A percentile compares a stretch with the other conserved stretches of the same genome.
These are phyloP conservation scores for Pelodiscus sinensis DNA, from an alignment of 2,113 vertebrate species.

Conservation along the genomic window DNA sequence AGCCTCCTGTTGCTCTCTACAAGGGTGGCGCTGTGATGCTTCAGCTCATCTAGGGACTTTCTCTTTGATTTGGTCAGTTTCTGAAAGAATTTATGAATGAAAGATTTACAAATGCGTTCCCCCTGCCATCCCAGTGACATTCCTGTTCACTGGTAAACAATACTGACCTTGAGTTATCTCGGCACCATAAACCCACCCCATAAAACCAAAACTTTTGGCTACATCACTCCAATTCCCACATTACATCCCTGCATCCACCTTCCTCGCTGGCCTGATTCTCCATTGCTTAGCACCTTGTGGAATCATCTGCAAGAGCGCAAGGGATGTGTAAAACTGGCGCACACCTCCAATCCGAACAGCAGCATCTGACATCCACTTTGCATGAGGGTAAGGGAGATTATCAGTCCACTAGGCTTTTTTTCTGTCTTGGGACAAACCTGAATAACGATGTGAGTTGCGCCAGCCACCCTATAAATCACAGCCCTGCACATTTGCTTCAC, in stretches of 20 bases:
- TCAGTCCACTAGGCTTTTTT: not conserved
- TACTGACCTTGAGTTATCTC: not conserved
- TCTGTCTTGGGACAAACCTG: not conserved
- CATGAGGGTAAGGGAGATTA: not conserved
- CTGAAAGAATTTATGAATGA: constrained; percentile 13
- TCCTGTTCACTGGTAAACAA: not conserved
- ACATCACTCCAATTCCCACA: not conserved
- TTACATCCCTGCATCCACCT: not conserved
- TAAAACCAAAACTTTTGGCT: accelerated
- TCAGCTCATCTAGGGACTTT: constrained; percentile 54
- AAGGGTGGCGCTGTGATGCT: constrained; percentile 37
- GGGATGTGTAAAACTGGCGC: not conserved
- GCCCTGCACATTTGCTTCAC: accelerated
- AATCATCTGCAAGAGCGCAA: too few relatives aligned
- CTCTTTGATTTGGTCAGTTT: constrained; percentile 40
- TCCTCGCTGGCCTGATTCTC: not conserved
- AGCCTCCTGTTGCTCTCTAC: constrained; percentile 37
- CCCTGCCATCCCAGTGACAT: accelerated
- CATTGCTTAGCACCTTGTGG: not conserved
- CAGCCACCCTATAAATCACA: not conserved
- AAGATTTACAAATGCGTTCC: not conserved
- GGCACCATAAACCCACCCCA: too few relatives aligned
- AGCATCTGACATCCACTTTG: not conserved
- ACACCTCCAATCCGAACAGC: not conserved
- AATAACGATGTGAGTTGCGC: not conserved